These are phyloP conservation scores for Meandrusa payeni DNA, from an alignment of 2,888 invertebrate species.

Conservation along the genomic window DNA sequence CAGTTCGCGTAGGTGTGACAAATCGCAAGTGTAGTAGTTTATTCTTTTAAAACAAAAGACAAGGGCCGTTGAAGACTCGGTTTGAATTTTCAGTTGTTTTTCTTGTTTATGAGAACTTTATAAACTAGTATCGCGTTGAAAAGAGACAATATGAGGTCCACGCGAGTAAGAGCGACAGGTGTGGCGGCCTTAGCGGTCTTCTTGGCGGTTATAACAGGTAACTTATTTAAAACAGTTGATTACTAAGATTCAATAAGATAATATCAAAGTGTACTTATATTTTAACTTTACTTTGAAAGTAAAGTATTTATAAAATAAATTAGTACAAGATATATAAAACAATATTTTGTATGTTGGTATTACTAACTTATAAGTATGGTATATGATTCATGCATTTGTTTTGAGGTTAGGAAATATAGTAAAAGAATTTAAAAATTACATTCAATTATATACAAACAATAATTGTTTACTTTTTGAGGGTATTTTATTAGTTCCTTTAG, in stretches of 20 bases:
- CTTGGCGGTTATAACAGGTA: constrained; percentile 73
- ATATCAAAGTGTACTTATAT: too few relatives aligned
- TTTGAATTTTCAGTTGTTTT: constrained; percentile 63
- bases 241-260: constrained; percentile 4
- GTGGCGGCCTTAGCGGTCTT: constrained; percentile 69
- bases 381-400: constrained; percentile 42
- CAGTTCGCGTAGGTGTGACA: constrained; percentile 59
- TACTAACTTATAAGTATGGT: background rate
- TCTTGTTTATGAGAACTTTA: constrained; percentile 61
- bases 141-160: constrained; percentile 73
- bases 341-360: background rate
- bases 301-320: too few relatives aligned
- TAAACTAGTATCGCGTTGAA: constrained; percentile 58
- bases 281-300: too few relatives aligned
- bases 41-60: constrained; percentile 61
- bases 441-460: too few relatives aligned
- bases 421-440: too few relatives aligned
- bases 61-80: constrained; percentile 48
- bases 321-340: too few relatives aligned
- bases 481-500: too few relatives aligned
- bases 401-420: constrained; percentile 32
- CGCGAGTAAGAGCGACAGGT: constrained; percentile 71
- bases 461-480: too few relatives aligned
- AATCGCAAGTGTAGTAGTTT: constrained; percentile 68
- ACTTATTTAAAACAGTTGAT: constrained; percentile 37